These are phyloP conservation scores for Gephyroberyx darwinii DNA, from an alignment of 2,797 vertebrate species.

Conservation along the genomic window DNA sequence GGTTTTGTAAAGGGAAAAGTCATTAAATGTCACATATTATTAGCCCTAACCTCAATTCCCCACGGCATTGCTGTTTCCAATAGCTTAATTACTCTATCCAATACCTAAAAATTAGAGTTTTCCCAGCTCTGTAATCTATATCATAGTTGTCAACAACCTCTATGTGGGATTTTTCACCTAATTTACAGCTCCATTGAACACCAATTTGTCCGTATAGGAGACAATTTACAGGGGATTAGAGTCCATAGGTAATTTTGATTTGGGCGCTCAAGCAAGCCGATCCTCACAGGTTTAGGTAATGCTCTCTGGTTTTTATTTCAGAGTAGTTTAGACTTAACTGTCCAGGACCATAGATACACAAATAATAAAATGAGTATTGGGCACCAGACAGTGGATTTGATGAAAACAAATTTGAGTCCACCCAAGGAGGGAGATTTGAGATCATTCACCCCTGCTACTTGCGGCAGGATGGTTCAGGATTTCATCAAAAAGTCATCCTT, in stretches of 20 bases:
- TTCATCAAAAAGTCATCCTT: not conserved
- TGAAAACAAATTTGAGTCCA: conserved; percentile 6
- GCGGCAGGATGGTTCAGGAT: not conserved
- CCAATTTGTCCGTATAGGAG: conserved; percentile 31
- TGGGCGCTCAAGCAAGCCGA: conserved; percentile 36
- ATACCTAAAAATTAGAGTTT: not conserved
- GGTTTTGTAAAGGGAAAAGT: too few relatives aligned
- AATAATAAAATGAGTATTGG: conserved; percentile 27
- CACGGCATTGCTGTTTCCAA: conserved; percentile 3
- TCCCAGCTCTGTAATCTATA: conserved; percentile 18
- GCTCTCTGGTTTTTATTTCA: conserved; percentile 10
- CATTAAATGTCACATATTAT: too few relatives aligned
- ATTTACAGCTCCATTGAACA: conserved; percentile 10
- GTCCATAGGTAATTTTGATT: conserved; percentile 48
- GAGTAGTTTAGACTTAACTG: conserved; percentile 17
- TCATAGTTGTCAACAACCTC: conserved; percentile 24
- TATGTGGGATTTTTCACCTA: conserved; percentile 33
- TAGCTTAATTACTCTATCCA: not conserved
- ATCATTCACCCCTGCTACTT: conserved; percentile 35
- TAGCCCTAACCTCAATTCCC: conserved; percentile 1
- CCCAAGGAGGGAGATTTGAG: not conserved
- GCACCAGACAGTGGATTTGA: conserved; percentile 27
- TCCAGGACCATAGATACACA: conserved; percentile 8
- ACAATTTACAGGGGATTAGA: conserved; percentile 37
- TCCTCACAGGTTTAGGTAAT: conserved; percentile 14